Base-by-base conservation (phyloP, 2,113 vertebrate genomes). In the Ammodytes marinus region DNA sequence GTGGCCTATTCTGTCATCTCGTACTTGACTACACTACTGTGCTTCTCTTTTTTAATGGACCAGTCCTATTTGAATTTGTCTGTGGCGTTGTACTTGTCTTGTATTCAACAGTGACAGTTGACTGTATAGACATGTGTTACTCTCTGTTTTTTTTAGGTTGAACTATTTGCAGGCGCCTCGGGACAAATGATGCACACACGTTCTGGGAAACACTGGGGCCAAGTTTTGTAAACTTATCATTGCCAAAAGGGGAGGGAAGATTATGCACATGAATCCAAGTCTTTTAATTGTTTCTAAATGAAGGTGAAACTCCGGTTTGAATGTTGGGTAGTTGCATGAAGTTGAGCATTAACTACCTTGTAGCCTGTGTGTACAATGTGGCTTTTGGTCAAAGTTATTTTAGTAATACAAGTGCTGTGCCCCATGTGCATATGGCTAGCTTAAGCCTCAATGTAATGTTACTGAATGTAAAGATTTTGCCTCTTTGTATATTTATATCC, bases 401-500 rank as follows among this genome's bases (percentile, higher is more conserved):
- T 58, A 67, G 67, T 69, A 82, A 88, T 79, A 77, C 77, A 84
- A 89, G 77, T 89, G 86, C 88, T 66, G 84, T 86, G 82, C 70
- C 58, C 60, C 69, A 61, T 82, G 86, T 85, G 52, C 82, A 63
- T 82, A 83, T 43, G 68, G 50, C 74, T 79, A 68, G 78, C 63
- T 69, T 73, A 68, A 79, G 82, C 79, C 81, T 85, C 60, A 49
- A 63, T 89, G 79, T 87, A 76, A 85, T 86, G 86, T 91, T 79
- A 88, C 80, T 77, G 86, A 90, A 74, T 93, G 82, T 93, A 90
- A 90, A 92, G 71, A 91, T 76, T 85, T 74, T 78, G 70, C 76
- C 74, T 89, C 83, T 94, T 93, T 93, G 87, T 93, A 92, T 82
- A 90, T 93, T 93, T 91, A 86, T 92, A 93, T 73, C 45, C 83